Base-by-base conservation (phyloP, 2,888 invertebrate genomes). In the Carabus problematicus region DNA sequence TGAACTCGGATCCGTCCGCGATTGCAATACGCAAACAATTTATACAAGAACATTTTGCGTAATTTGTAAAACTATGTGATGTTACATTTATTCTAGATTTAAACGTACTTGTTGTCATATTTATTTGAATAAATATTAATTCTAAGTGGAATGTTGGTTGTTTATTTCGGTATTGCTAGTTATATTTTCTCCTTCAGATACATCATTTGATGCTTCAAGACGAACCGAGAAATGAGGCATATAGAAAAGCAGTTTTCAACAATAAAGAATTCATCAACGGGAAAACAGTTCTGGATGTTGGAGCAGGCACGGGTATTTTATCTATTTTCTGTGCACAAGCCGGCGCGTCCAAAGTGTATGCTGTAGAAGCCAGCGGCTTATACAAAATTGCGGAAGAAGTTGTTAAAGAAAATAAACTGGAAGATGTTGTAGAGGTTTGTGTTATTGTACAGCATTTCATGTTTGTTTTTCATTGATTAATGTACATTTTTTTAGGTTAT, bases 241-340 rank as follows among this genome's bases (percentile, higher is more conserved):
- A 96, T 77, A 87, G 85, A 77, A 86, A 91, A 76, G 95, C 95
- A 0, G 95, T 98, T 76, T 80, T 88, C 52, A 83, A 85, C 39
- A 90, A 89, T 74, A 84, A 84, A 75, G 82, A 85, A 1, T 80
- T 87, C 66, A 92, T 97, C 75, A 84, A 87, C 76, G 89, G 88
- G 71, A 96, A 94, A 85, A 79, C 89, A 64, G 92, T 97, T 0
- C 85, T 97, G 84, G 95, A 94, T 82, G 89, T 94, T 62, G 94
- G 94, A 1, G 91, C 93, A 71, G 94, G 94, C 1, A 92, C 93
- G 14, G 94, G 97, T 29, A 93, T 98, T 74, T 82, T 98, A 29
- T 95, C 96, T 1, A 84, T 96, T 76, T 94, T 95, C 81, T 94
- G 94, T 80, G 96, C 94, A 0, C 86, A 90, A 81, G 95, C 94